phyloP scores from a whole-genome alignment of 2,113 vertebrate genomes.

The Nycticryphes semicollaris region DNA sequence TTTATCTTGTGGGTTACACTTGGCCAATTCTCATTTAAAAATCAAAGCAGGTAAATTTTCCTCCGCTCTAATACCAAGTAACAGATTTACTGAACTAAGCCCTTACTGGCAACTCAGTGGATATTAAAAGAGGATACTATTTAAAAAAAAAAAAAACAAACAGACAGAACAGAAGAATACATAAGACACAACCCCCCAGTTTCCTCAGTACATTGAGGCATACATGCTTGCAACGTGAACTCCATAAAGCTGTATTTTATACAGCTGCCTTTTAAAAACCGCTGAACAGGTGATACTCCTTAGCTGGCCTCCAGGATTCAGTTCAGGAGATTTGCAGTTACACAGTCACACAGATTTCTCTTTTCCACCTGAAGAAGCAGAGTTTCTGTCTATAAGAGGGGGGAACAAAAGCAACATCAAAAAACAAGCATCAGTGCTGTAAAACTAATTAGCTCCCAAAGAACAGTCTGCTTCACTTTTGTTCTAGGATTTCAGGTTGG shows the following conservation, averaged over 20 bases:
- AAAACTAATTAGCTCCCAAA: neutral
- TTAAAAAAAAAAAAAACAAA: neutral
- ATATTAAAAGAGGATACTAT: neutral
- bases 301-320: constrained; percentile 29
- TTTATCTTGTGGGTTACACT: constrained; percentile 14
- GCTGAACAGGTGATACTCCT: neutral
- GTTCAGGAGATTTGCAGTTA: constrained; percentile 54
- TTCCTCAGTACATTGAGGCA: neutral
- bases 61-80: neutral
- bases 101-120: neutral
- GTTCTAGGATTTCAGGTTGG: neutral
- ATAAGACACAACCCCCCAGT: neutral
- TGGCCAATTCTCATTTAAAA: constrained; percentile 19
- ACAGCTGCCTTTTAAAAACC: constrained; percentile 39
- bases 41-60: neutral
- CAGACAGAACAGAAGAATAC: neutral
- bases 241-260: constrained; percentile 22
- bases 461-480: neutral
- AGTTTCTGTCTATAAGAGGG: constrained; percentile 52
- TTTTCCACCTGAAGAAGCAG: constrained; percentile 69
- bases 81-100: neutral
- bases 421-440: neutral
- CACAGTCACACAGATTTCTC: constrained; percentile 60
- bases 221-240: constrained; percentile 17
- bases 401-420: neutral